Base-by-base conservation (phyloP, 2,888 invertebrate genomes). In the Sipha maydis region DNA sequence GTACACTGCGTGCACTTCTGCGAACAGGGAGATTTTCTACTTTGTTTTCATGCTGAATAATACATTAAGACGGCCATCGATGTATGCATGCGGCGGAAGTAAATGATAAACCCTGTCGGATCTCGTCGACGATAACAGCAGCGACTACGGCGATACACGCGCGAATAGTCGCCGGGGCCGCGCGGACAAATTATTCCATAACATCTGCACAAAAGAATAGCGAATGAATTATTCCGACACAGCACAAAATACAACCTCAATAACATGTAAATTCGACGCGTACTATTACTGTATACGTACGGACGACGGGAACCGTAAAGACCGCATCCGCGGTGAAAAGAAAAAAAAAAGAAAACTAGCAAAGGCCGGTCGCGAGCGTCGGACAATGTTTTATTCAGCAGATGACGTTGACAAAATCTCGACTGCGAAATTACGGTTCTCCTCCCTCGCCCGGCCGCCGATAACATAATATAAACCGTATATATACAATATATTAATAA, bases 311-410 rank as follows among this genome's bases (percentile, higher is more conserved):
- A 71, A 71, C 71, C 5, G 31, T 54, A 71, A 31, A 61, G 61
- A 61, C 21, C 61, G 61, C 61, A 0, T 21, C 25, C 21, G 69
- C 38, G 61, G 67, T 1, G 31, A 28, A 34, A 19, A 21, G 38
- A 38, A 54, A 83, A 14, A 83, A 14, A 61, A 21, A 83, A 38
- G n/a, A 54, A 83, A 75, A 17, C 1, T 56, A 41, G 71, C 78
- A 78, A 85, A 79, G 71, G 71, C 71, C 54, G 48, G 83, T 75
- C 38, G 34, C 31, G 83, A 41, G 54, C 48, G 71, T 69, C n/a
- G 78, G 78, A 78, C 78, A 38, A 86, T 86, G 85, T 86, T 86
- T 86, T 86, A 86, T 86, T 86, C 85, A 86, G 54, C 34, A 86
- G 79, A 78, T 69, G 85, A 86, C 85, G 78, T 85, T 85, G 71